Percentiles rank a stretch among this genome's conserved stretches.
Evolutionary conservation across 2,888 invertebrate genomes (phyloP).

Genomic region (Adineta ricciae): DNA sequence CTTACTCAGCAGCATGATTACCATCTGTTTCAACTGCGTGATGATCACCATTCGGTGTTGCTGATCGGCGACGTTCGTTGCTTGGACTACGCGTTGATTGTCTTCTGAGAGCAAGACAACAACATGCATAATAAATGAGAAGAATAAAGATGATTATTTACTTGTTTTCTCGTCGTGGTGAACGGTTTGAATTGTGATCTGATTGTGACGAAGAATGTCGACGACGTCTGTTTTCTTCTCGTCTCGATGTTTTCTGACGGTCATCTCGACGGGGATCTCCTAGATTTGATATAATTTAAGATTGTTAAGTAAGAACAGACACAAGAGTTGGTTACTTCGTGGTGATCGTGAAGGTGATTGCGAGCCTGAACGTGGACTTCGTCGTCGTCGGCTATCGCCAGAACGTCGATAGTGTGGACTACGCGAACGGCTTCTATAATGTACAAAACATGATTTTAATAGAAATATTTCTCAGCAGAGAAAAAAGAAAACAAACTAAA

Average conservation of each 20-base stretch:
- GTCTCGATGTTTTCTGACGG: background rate
- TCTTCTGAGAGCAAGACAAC: background rate
- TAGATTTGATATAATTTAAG: background rate
- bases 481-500: background rate
- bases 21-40: background rate
- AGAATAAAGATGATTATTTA: background rate
- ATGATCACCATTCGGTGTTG: background rate
- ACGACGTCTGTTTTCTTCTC: background rate
- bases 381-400: background rate
- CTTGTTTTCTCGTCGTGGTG: background rate
- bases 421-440: background rate
- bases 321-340: background rate
- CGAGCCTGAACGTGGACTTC: background rate
- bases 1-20: background rate
- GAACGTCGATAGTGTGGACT: background rate
- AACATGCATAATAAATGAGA: too few relatives aligned
- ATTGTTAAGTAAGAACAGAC: too few relatives aligned
- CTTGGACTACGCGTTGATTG: background rate
- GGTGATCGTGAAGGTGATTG: background rate
- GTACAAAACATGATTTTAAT: background rate
- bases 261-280: background rate
- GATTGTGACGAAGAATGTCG: background rate
- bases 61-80: background rate
- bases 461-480: too few relatives aligned
- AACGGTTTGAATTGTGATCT: background rate